Conservation (phyloP, 2,113 vertebrate genomes). For the Entomyzon cyanotis region DNA sequence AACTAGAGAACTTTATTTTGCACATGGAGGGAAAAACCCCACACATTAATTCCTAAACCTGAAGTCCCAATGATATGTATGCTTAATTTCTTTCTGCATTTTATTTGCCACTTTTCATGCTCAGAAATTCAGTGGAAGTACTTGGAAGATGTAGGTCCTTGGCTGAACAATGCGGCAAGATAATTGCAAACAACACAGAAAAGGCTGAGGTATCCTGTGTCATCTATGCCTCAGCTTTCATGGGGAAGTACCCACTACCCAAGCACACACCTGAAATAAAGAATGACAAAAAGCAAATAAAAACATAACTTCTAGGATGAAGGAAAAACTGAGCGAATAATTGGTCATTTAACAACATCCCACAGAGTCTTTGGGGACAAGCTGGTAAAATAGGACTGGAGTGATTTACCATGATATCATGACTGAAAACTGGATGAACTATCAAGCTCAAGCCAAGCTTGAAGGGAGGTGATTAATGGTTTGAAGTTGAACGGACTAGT, state of each 20-base stretch:
- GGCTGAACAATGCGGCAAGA: not conserved
- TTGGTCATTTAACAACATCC: not conserved
- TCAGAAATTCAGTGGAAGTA: not conserved
- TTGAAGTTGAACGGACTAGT: not conserved
- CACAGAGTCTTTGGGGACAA: not conserved
- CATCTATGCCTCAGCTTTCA: not conserved
- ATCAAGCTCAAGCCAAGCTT: not conserved
- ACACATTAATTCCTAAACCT: accelerated
- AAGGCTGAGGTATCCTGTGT: not conserved
- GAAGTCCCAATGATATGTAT: not conserved
- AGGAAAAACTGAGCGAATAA: not conserved
- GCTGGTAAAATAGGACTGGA: not conserved
- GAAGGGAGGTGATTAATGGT: not conserved
- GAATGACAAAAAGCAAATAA: not conserved
- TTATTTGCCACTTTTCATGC: not conserved
- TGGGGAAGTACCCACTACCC: not conserved
- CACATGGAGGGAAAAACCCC: accelerated
- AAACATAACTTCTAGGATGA: not conserved
- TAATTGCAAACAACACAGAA: not conserved
- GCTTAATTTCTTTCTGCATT: not conserved
- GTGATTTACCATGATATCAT: not conserved
- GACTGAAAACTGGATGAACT: no score
- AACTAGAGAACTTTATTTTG: not conserved
- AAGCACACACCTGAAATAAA: not conserved
- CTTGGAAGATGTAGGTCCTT: not conserved